phyloP scores from a whole-genome alignment of 2,888 invertebrate species.

The Allophyes oxyacanthae region DNA sequence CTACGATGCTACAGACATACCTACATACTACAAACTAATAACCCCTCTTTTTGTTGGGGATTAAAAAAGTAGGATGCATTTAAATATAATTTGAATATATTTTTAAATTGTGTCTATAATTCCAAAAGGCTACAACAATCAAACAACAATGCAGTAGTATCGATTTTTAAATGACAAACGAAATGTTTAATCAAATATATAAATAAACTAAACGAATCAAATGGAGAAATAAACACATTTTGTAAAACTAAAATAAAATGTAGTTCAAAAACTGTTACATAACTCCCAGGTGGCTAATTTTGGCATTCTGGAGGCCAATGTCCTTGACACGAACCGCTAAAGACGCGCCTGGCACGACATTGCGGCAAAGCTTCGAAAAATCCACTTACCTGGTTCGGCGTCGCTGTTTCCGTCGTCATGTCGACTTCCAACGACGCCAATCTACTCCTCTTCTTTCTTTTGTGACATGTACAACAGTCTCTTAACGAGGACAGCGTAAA shows the following conservation, averaged over 20 bases:
- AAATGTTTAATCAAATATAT: neutral
- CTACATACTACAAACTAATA: no score
- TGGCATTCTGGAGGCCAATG: slow-evolving; percentile 66
- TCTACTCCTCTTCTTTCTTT: slow-evolving; percentile 79
- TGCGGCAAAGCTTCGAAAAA: slow-evolving; percentile 65
- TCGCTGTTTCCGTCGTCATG: slow-evolving; percentile 88
- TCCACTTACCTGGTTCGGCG: slow-evolving; percentile 84
- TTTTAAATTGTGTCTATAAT: no score
- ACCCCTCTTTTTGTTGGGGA: no score
- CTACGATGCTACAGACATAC: no score
- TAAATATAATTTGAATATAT: no score
- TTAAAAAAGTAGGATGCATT: no score
- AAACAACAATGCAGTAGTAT: neutral
- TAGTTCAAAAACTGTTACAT: slow-evolving; percentile 56
- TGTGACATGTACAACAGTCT: slow-evolving; percentile 85
- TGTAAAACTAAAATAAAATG: slow-evolving; percentile 8
- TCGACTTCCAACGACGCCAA: slow-evolving; percentile 76
- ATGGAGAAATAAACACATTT: neutral
- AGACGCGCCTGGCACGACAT: slow-evolving; percentile 62
- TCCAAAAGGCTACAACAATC: neutral
- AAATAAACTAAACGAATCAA: neutral
- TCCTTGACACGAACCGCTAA: slow-evolving; percentile 68
- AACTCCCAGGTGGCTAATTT: slow-evolving; percentile 64
- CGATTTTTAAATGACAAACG: neutral
- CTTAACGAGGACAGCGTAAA: slow-evolving; percentile 75